Percentiles rank a stretch among this genome's conserved stretches.
Conservation (phyloP, 2,113 vertebrate species). For the Camarhynchus parvulus region DNA sequence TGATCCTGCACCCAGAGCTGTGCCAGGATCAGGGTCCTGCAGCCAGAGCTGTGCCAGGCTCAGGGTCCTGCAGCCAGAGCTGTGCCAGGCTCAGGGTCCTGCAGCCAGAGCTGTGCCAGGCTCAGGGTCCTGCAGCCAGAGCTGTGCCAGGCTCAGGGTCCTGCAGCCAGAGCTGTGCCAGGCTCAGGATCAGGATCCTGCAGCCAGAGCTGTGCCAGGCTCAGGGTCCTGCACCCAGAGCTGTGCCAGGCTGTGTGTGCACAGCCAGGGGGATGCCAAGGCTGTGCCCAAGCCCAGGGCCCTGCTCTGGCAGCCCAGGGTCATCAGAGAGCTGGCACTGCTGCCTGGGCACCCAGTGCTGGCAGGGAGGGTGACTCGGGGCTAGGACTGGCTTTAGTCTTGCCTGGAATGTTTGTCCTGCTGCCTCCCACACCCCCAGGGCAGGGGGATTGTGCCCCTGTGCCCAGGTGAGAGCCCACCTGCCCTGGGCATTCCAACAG, state of each 20-base stretch:
- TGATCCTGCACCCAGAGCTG: not conserved
- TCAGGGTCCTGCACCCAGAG: too few species aligned
- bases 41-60: too few species aligned
- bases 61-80: too few species aligned
- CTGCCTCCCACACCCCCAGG: not conserved
- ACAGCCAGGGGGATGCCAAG: not conserved
- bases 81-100: too few species aligned
- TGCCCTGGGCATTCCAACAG: not conserved
- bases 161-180: not conserved
- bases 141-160: too few species aligned
- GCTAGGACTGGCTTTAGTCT: accelerated
- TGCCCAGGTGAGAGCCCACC: not conserved
- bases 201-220: too few species aligned
- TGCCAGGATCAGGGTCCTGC: not conserved
- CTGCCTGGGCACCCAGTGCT: not conserved
- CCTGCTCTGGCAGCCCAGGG: not conserved
- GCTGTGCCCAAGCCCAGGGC: not conserved
- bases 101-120: too few species aligned
- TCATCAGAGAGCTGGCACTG: accelerated
- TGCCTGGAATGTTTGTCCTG: not conserved
- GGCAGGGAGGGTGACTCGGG: not conserved
- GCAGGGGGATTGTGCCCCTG: accelerated
- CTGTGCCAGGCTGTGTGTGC: not conserved
- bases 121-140: accelerated
- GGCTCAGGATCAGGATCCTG: too few species aligned